phyloP scores from a whole-genome alignment of 2,113 vertebrate genomes.

The Hemicordylus capensis region DNA sequence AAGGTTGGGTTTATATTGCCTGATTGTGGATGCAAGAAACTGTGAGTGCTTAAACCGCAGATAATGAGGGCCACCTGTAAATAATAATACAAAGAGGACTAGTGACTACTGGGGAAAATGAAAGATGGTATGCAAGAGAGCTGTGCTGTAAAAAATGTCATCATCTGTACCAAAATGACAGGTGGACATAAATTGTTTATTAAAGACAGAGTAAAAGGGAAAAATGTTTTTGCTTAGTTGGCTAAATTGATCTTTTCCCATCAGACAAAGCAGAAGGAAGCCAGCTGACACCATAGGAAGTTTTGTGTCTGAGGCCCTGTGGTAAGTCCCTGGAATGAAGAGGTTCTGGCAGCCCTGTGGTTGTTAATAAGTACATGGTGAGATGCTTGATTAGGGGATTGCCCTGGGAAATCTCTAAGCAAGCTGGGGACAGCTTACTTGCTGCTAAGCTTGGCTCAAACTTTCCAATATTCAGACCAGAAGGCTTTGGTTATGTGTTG shows the following conservation, averaged over 20 bases:
- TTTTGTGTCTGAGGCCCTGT: background rate
- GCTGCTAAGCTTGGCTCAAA: background rate
- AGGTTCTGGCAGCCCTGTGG: no score
- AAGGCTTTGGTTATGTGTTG: background rate
- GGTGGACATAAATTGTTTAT: background rate
- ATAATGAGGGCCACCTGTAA: no score
- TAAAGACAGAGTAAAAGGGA: background rate
- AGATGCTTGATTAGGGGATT: slow-evolving; percentile 3
- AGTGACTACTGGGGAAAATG: background rate
- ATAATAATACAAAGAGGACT: background rate
- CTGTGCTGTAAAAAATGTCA: background rate
- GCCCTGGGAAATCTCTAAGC: slow-evolving; percentile 3
- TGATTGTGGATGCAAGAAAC: no score
- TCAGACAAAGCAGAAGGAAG: slow-evolving; percentile 4
- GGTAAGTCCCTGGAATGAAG: background rate
- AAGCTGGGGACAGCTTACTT: background rate
- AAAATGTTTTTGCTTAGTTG: background rate
- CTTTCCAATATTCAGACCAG: background rate
- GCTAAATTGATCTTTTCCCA: background rate
- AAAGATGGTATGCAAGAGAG: background rate
- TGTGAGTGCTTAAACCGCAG: no score
- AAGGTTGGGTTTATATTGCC: no score
- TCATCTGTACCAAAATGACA: background rate
- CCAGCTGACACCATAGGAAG: background rate
- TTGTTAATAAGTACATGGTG: background rate